Evolutionary conservation across 2,888 invertebrate species (phyloP), one percentile per base, ranked within the genome.

Genomic region (Coleophora flavipennella): DNA sequence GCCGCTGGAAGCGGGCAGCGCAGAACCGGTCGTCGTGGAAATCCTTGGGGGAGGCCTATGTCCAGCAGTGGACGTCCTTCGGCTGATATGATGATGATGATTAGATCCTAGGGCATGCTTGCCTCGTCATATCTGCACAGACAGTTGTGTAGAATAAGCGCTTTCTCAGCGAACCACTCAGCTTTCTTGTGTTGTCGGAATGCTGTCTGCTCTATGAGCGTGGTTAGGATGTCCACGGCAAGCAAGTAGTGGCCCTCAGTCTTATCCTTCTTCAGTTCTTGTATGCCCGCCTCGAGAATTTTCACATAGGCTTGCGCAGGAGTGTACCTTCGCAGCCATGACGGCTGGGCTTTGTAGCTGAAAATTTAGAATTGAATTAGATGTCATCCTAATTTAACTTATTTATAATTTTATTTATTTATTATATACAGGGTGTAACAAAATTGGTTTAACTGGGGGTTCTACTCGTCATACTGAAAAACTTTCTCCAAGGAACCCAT

Each of bases 101-200:
- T 2, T 33, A 29, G 29, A 29, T 4, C 3, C 29, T n/a, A 8
- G 29, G 11, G 3, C 3, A 32, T 20, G 8, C 33, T 49, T 58
- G 83, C 83, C 64, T 71, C 54, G 38, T 76, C 59, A 31, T 61
- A 48, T 12, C 39, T 46, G 1, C 50, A 41, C 38, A 67, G 44
- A 40, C 62, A 45, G 43, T 74, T 84, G 38, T 90, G 87, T 14
- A 88, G 65, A 50, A 91, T 87, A 0, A 91, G 72, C 0, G 90
- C 86, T 40, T 89, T 80, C 49, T 91, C 85, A 20, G 88, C 87
- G 59, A 85, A 90, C 90, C 87, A 87, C 1, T 69, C 57, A 0
- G 81, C 81, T 44, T 74, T 72, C 45, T 76, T 80, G 37, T 86
- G 77, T 20, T 71, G 71, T 32, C 81, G 59, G 54, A 86, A 87